These are phyloP conservation scores for Cataglyphis livida DNA, from an alignment of 2,888 invertebrate genomes.

Conservation along the genomic window DNA sequence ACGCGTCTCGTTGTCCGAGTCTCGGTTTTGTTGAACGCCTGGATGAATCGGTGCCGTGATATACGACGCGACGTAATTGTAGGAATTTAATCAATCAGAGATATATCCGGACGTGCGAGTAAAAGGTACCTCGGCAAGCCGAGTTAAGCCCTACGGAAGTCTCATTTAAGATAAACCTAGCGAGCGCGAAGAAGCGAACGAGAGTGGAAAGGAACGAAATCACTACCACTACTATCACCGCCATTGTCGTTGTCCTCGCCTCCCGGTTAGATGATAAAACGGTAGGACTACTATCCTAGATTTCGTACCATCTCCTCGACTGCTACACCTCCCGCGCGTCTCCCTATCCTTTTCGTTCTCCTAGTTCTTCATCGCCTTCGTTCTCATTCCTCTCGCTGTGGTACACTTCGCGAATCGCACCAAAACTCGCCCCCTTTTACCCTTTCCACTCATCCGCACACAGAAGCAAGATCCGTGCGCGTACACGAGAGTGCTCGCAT, in stretches of 20 bases:
- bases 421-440: constrained; percentile 68
- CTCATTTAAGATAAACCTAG: constrained; percentile 80
- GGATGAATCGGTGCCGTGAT: constrained; percentile 74
- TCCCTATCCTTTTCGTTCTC: constrained; percentile 46
- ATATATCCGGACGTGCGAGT: constrained; percentile 74
- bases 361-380: constrained; percentile 62
- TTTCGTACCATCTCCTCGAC: constrained; percentile 59
- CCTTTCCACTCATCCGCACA: constrained; percentile 71
- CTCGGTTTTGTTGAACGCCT: constrained; percentile 58
- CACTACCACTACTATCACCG: constrained; percentile 47
- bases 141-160: constrained; percentile 79
- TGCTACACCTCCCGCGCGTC: constrained; percentile 28
- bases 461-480: constrained; percentile 43
- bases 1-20: constrained; percentile 51
- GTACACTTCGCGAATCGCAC: constrained; percentile 56
- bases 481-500: constrained; percentile 42
- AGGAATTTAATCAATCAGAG: constrained; percentile 84
- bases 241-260: constrained; percentile 62
- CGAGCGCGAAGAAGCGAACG: constrained; percentile 52
- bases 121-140: constrained; percentile 73
- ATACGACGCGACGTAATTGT: constrained; percentile 83
- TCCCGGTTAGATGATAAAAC: constrained; percentile 77
- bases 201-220: constrained; percentile 65
- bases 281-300: constrained; percentile 78
- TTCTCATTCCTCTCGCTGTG: constrained; percentile 59